phyloP scores from a whole-genome alignment of 2,113 vertebrate species.

The Rhineura floridana region DNA sequence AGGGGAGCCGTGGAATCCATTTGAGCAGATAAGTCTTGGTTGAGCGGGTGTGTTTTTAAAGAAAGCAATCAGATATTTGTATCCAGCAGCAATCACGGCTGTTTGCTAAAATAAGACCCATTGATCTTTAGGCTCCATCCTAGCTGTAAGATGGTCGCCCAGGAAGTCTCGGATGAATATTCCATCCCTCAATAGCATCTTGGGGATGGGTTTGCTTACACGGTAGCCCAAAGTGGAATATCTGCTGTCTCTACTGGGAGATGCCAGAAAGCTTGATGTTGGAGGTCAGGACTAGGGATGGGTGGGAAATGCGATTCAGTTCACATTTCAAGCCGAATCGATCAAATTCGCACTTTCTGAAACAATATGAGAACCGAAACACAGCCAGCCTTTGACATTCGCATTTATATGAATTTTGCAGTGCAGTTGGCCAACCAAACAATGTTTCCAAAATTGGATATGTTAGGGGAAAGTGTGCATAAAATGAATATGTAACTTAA shows the following conservation, averaged over 20 bases:
- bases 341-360: no score
- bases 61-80: not conserved
- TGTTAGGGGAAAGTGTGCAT: no score
- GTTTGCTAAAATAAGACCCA: not conserved
- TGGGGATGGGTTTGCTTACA: not conserved
- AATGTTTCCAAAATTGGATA: no score
- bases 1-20: not conserved
- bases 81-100: not conserved
- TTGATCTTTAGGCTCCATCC: not conserved
- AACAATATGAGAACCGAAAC: no score
- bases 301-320: no score
- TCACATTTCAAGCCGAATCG: no score
- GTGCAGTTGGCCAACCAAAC: no score
- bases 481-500: no score
- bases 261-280: not conserved
- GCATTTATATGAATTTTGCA: no score
- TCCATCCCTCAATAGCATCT: not conserved
- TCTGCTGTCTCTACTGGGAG: not conserved
- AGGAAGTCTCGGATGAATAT: not conserved
- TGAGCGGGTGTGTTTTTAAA: not conserved
- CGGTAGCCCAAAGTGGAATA: not conserved
- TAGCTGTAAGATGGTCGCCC: not conserved
- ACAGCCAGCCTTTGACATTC: no score
- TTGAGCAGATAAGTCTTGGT: not conserved
- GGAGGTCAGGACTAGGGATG: not conserved